phyloP scores from a whole-genome alignment of 1,140 invertebrate genomes.

The Apis florea region DNA sequence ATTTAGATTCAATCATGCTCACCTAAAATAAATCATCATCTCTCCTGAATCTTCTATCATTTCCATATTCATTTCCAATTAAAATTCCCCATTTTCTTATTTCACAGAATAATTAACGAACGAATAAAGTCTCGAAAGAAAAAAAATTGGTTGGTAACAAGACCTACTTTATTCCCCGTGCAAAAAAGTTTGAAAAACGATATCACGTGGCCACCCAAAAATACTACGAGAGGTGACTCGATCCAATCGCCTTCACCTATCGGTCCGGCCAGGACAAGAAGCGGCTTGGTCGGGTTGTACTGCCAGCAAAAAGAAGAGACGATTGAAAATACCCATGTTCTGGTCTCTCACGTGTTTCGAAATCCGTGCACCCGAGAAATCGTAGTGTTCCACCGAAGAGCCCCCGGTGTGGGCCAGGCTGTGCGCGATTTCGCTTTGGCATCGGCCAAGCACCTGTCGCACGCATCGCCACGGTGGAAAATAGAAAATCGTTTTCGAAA shows the following conservation, averaged over 20 bases:
- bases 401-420: not conserved
- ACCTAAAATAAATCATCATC: no score
- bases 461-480: constrained; percentile 55
- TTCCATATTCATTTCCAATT: no score
- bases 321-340: constrained; percentile 63
- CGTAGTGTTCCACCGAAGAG: constrained; percentile 37
- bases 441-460: constrained; percentile 60
- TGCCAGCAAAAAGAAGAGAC: constrained; percentile 51
- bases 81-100: no score
- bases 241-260: constrained; percentile 60
- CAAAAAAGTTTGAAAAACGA: constrained; percentile 18
- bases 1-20: no score
- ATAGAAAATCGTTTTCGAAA: constrained; percentile 40
- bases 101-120: not conserved
- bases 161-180: not conserved
- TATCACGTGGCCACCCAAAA: constrained; percentile 49
- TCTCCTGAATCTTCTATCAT: no score
- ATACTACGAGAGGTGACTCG: constrained; percentile 48
- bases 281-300: constrained; percentile 19
- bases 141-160: not conserved
- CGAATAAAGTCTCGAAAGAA: not conserved
- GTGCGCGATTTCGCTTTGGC: constrained; percentile 32
- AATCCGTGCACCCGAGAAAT: constrained; percentile 49
- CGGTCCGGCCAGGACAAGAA: constrained; percentile 54
- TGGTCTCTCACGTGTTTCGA: constrained; percentile 47